A percentile compares a stretch with the other conserved stretches of the same genome.
Conservation (phyloP, 2,888 invertebrate species). For the Arctia plantaginis region DNA sequence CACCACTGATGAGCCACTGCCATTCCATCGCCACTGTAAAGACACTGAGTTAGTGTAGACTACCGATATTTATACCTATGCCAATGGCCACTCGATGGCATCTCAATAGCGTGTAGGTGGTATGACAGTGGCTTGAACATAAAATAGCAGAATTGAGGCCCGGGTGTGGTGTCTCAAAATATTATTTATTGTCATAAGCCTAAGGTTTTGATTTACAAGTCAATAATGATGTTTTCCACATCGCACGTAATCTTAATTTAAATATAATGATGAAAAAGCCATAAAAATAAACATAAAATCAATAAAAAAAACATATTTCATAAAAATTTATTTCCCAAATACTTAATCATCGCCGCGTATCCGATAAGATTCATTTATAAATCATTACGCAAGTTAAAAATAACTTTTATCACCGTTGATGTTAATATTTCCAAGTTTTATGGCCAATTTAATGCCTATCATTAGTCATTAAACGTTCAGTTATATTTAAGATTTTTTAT, state of each 20-base stretch:
- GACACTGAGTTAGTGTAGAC: too few relatives aligned
- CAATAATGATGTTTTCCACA: neutral
- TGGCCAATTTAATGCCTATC: slow-evolving; percentile 41
- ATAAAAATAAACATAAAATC: slow-evolving; percentile 17
- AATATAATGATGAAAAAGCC: neutral
- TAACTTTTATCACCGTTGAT: slow-evolving; percentile 36
- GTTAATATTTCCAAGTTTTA: slow-evolving; percentile 42
- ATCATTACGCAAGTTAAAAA: slow-evolving; percentile 37
- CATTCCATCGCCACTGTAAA: too few relatives aligned
- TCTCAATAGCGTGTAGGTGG: too few relatives aligned
- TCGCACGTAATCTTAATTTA: too few relatives aligned
- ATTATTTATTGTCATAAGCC: neutral
- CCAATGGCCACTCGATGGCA: too few relatives aligned
- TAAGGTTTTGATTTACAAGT: neutral
- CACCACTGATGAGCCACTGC: too few relatives aligned
- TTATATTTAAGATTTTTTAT: neutral
- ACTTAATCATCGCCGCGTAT: slow-evolving; percentile 20
- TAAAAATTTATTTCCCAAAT: slow-evolving; percentile 17
- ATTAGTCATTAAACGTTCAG: slow-evolving; percentile 30
- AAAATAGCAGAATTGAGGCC: too few relatives aligned
- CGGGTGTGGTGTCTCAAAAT: neutral
- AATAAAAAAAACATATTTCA: slow-evolving; percentile 12
- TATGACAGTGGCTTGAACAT: too few relatives aligned
- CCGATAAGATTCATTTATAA: slow-evolving; percentile 35
- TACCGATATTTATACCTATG: too few relatives aligned